Conservation (phyloP, 2,888 invertebrate genomes). For the Lepidochitona cinerea region DNA sequence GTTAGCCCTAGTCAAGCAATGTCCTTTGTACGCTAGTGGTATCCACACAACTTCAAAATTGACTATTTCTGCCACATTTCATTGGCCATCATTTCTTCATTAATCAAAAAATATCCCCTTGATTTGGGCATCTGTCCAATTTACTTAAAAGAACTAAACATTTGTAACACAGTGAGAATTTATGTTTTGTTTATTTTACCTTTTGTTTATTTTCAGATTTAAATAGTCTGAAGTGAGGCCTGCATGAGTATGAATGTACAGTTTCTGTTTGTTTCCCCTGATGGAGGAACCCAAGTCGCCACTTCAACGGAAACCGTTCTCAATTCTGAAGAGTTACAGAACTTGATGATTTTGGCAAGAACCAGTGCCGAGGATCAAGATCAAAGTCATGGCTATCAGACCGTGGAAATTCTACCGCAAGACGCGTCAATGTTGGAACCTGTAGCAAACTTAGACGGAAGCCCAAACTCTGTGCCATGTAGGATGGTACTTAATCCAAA, state of each 20-base stretch:
- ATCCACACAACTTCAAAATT: too few relatives aligned
- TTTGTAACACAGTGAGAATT: too few relatives aligned
- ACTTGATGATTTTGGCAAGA: background rate
- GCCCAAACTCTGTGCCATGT: background rate
- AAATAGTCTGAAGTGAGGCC: too few relatives aligned
- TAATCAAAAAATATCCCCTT: too few relatives aligned
- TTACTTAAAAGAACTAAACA: too few relatives aligned
- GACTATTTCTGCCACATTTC: too few relatives aligned
- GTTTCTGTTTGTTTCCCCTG: background rate
- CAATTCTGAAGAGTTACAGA: background rate
- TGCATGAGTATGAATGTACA: conserved; percentile 2
- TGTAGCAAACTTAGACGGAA: background rate
- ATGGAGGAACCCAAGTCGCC: background rate
- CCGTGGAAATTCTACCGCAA: background rate
- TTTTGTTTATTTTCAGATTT: too few relatives aligned
- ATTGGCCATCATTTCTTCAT: too few relatives aligned
- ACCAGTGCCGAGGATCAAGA: background rate
- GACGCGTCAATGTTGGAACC: background rate
- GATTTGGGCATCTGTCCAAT: too few relatives aligned
- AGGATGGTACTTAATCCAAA: background rate
- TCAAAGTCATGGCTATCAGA: background rate
- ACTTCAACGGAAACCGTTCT: background rate
- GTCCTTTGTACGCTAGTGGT: too few relatives aligned
- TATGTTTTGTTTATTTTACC: too few relatives aligned
- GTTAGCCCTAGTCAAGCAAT: too few relatives aligned